phyloP scores from a whole-genome alignment of 2,113 vertebrate genomes.

The Xerus inauris region DNA sequence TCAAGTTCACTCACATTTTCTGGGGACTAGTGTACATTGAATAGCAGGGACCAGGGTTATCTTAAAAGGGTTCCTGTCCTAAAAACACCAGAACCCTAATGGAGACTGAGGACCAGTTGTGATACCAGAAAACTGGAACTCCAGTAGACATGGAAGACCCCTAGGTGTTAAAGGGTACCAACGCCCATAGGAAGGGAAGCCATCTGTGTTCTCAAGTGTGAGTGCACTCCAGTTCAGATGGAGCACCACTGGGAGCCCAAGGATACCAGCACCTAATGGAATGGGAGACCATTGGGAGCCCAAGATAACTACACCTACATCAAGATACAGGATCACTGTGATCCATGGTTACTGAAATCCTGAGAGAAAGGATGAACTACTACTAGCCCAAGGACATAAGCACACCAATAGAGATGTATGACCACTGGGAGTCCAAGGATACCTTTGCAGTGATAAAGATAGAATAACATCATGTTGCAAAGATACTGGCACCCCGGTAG shows the following conservation, averaged over 20 bases:
- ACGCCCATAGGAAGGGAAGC: neutral
- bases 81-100: neutral
- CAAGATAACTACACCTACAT: too few species aligned
- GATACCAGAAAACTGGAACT: neutral
- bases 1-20: neutral
- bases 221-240: neutral
- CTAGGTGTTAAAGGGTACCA: neutral
- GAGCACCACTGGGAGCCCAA: neutral
- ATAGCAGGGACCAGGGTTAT: neutral
- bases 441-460: neutral
- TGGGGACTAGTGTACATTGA: neutral
- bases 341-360: neutral
- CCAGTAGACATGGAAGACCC: neutral
- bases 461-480: neutral
- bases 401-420: neutral
- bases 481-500: neutral
- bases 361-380: neutral
- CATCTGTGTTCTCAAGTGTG: neutral
- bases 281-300: too few species aligned
- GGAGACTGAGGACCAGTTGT: neutral
- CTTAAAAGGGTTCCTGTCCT: neutral
- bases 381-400: neutral
- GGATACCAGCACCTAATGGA: neutral
- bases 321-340: neutral
- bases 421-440: neutral